Evolutionary conservation across 2,797 vertebrate species (phyloP).

Genomic region (Pseudopleuronectes americanus): DNA sequence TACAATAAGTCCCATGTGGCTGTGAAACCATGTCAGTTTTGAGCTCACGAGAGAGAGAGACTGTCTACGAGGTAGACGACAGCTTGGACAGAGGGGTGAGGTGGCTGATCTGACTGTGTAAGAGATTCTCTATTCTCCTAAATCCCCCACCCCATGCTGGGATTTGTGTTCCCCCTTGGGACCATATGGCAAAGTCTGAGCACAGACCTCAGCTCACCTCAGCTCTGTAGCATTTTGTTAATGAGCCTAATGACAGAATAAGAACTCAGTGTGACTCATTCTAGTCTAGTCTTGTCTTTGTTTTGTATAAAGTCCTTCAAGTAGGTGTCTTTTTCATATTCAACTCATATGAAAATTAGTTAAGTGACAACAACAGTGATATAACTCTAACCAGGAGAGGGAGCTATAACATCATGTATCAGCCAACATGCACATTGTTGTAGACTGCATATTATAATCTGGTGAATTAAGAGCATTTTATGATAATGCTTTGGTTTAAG

Average conservation of each 20-base stretch:
- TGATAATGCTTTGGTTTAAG: not conserved
- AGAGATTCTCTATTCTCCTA: slow-evolving; percentile 73
- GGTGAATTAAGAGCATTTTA: not conserved
- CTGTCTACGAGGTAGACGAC: slow-evolving; percentile 73
- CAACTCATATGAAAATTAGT: not conserved
- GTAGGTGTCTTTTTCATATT: slow-evolving; percentile 2
- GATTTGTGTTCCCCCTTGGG: slow-evolving; percentile 42
- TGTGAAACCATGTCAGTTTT: slow-evolving; percentile 13
- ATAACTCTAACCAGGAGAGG: slow-evolving; percentile 69
- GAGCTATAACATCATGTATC: slow-evolving; percentile 40
- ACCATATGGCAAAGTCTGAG: slow-evolving; percentile 77
- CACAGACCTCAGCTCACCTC: slow-evolving; percentile 41
- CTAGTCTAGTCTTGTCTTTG: not conserved
- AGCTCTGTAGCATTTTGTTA: slow-evolving; percentile 22
- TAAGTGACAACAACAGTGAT: not conserved
- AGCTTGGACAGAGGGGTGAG: slow-evolving; percentile 73
- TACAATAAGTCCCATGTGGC: not conserved
- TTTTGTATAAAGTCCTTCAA: slow-evolving; percentile 10
- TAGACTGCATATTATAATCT: not conserved
- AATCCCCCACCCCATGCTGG: slow-evolving; percentile 71
- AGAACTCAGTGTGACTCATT: slow-evolving; percentile 9
- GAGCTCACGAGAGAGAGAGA: slow-evolving; percentile 23
- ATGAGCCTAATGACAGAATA: slow-evolving; percentile 22
- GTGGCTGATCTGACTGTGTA: slow-evolving; percentile 72
- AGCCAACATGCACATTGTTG: not conserved